These are phyloP conservation scores for Ruditapes philippinarum DNA, from an alignment of 1,140 invertebrate species.

Conservation along the genomic window DNA sequence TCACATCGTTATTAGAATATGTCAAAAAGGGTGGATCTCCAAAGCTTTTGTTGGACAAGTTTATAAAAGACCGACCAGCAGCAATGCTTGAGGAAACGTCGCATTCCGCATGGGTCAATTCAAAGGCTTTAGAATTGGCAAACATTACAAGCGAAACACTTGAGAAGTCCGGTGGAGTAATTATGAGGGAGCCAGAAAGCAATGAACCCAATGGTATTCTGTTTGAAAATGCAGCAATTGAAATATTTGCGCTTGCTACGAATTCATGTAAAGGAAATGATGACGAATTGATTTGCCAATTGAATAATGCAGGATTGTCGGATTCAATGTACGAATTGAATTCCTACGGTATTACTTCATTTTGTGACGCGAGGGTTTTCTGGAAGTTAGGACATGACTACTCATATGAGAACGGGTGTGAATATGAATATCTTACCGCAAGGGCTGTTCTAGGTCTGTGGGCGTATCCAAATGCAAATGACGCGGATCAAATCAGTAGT, in stretches of 20 bases:
- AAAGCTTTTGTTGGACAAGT: conserved; percentile 50
- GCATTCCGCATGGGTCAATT: conserved; percentile 70
- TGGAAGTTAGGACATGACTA: conserved; percentile 58
- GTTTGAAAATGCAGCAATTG: conserved; percentile 61
- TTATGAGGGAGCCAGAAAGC: conserved; percentile 53
- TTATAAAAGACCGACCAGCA: conserved; percentile 41
- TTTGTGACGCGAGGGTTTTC: conserved; percentile 66
- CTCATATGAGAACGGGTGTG: conserved; percentile 45
- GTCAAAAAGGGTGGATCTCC: conserved; percentile 40
- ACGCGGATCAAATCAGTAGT: conserved; percentile 48
- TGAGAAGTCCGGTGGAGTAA: conserved; percentile 49
- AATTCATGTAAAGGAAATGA: too few species aligned
- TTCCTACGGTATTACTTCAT: conserved; percentile 64
- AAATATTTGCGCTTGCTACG: conserved; percentile 63
- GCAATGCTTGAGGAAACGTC: conserved; percentile 70
- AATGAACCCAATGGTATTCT: conserved; percentile 69
- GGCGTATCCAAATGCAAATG: conserved; percentile 57
- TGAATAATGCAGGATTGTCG: conserved; percentile 51
- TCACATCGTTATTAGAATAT: conserved; percentile 48
- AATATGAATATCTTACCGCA: conserved; percentile 30
- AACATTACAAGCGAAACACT: conserved; percentile 33
- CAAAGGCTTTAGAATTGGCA: conserved; percentile 43
- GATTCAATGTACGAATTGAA: conserved; percentile 33
- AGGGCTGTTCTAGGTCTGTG: conserved; percentile 62
- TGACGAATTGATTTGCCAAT: conserved; percentile 20